phyloP scores from a whole-genome alignment of 2,113 vertebrate genomes.

The Columba janthina region DNA sequence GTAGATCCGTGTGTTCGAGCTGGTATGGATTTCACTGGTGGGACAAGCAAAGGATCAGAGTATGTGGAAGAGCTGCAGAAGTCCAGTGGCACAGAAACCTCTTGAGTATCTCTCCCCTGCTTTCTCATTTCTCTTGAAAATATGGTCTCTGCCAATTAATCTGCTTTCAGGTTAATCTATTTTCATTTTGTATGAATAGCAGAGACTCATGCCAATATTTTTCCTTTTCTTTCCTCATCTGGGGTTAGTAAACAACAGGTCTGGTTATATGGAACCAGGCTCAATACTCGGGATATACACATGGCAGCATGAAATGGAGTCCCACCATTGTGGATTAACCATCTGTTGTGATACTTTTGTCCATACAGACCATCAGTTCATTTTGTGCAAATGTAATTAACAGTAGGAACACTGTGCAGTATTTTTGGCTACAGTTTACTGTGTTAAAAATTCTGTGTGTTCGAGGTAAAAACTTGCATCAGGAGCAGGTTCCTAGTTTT shows the following conservation, averaged over 20 bases:
- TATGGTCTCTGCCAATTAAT: background rate
- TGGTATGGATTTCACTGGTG: background rate
- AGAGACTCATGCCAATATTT: background rate
- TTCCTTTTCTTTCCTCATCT: background rate
- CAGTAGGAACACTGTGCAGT: background rate
- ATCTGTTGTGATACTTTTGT: background rate
- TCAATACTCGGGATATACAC: background rate
- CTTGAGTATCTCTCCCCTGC: background rate
- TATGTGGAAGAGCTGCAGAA: background rate
- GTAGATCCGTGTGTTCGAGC: background rate
- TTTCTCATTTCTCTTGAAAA: background rate
- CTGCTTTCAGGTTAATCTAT: background rate
- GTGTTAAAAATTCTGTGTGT: background rate
- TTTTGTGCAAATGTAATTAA: background rate
- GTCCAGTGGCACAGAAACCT: background rate
- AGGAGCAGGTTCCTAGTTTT: background rate
- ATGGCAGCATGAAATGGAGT: rapidly evolving
- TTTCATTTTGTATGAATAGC: background rate
- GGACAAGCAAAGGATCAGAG: background rate
- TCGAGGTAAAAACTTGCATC: background rate
- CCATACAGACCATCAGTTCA: background rate
- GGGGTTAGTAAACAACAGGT: background rate
- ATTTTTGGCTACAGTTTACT: background rate
- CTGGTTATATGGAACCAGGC: background rate
- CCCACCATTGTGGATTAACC: background rate